phyloP scores from a whole-genome alignment of 2,113 vertebrate species.

The Aspidoscelis tigris region DNA sequence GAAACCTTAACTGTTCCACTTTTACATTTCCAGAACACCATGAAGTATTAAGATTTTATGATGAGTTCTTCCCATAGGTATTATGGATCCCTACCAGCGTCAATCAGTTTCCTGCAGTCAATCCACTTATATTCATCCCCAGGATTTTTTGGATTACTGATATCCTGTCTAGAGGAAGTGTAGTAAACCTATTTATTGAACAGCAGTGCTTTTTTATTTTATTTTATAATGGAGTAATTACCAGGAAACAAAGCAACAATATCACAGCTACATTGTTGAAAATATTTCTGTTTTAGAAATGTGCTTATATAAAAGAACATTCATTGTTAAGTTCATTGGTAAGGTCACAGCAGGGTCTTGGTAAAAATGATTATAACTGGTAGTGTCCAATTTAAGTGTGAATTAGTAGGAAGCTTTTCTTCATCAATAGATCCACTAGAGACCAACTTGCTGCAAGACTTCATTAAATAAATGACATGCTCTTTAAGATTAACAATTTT shows the following conservation, averaged over 20 bases:
- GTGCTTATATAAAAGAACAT: not conserved
- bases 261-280: not conserved
- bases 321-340: not conserved
- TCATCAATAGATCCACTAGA: constrained; percentile 22
- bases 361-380: constrained; percentile 36
- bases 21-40: constrained; percentile 10
- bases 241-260: constrained; percentile 16
- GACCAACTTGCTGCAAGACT: constrained; percentile 15
- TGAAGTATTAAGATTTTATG: constrained; percentile 26
- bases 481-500: constrained; percentile 38
- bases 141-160: constrained; percentile 39
- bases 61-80: constrained; percentile 17
- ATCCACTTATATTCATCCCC: not conserved
- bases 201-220: not conserved
- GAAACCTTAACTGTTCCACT: constrained; percentile 35
- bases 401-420: constrained; percentile 28
- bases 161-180: not conserved
- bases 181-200: constrained; percentile 23
- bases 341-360: not conserved
- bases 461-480: constrained; percentile 36
- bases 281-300: constrained; percentile 8
- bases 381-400: constrained; percentile 41
- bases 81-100: constrained; percentile 8
- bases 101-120: constrained; percentile 36
- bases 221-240: rapidly evolving